phyloP scores from a whole-genome alignment of 2,113 vertebrate genomes.

The Trinectes maculatus region DNA sequence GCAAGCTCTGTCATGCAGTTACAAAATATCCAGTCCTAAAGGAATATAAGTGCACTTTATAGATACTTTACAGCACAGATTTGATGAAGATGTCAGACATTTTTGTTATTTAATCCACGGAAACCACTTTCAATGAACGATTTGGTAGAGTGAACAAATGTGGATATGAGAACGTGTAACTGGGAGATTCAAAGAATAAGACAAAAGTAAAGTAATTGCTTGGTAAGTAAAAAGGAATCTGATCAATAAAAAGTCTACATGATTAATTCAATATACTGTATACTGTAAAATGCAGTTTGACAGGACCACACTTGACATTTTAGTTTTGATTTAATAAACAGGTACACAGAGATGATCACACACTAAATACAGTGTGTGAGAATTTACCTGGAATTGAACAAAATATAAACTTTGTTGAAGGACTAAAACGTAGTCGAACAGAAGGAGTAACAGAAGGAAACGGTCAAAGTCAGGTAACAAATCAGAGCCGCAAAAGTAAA shows the following conservation, averaged over 20 bases:
- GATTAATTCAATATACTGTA: too few species aligned
- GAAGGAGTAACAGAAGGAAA: not conserved
- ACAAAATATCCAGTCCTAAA: constrained; percentile 45
- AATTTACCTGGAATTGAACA: not conserved
- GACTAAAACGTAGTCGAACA: not conserved
- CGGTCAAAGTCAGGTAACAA: not conserved
- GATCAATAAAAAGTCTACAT: too few species aligned
- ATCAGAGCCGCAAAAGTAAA: not conserved
- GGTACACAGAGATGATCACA: not conserved
- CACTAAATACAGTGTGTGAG: not conserved
- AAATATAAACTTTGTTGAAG: not conserved
- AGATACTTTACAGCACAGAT: constrained; percentile 50
- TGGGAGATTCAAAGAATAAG: not conserved
- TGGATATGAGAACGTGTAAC: not conserved
- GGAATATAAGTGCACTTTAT: constrained; percentile 71
- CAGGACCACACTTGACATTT: not conserved
- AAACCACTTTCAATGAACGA: not conserved
- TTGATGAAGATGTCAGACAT: constrained; percentile 3
- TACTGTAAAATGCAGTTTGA: too few species aligned
- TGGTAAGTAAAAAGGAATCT: too few species aligned
- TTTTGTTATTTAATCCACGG: not conserved
- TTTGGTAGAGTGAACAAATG: not conserved
- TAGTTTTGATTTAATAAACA: not conserved
- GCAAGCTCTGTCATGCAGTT: constrained; percentile 19
- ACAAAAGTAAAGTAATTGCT: not conserved